Base-by-base conservation (phyloP, 2,797 vertebrate genomes). In the Cottoperca gobio region DNA sequence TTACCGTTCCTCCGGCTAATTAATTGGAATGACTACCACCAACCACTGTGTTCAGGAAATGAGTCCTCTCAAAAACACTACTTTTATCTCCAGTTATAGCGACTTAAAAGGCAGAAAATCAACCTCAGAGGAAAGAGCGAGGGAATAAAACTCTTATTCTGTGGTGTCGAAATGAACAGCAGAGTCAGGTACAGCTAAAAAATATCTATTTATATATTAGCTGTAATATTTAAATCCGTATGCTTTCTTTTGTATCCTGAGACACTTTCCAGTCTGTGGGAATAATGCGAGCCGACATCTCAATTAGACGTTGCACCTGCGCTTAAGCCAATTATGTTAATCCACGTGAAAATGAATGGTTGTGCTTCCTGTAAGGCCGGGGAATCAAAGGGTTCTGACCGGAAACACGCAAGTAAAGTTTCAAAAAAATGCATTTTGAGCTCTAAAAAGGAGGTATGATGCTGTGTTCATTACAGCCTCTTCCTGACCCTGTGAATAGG, bases 11-110 rank as follows among this genome's bases (percentile, higher is more conserved):
- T 76, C 77, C 24, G 42, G 81, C 86, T 94, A 92, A 94, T 94
- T 93, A 94, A 93, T 91, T 91, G 76, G 83, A 92, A 93, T 82
- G 83, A 91, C 88, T 85, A 79, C 69, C 78, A 90, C 83, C 76
- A 87, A 90, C 82, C 76, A 87, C 84, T 76, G 87, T 82, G 84
- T 70, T 73, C 58, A 77, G 74, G 72, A 89, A 87, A 89, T 83
- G 81, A 88, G 80, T 83, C 69, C 76, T 88, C 86, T 79, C 84
- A 80, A 78, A 76, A 85, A 73, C 39, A 81, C 77, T 60, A 79
- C 57, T 9, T 58, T 53, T 48, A 50, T 28, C 52, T 73, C 46
- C 28, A 14, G 40, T 78, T 71, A 58, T 10, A 8, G 23, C 67
- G 70, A 45, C 65, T 69, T 48, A 61, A 42, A 68, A 70, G 55